Evolutionary conservation across 2,797 vertebrate species (phyloP).

Genomic region (Pseudochaenichthys georgianus): DNA sequence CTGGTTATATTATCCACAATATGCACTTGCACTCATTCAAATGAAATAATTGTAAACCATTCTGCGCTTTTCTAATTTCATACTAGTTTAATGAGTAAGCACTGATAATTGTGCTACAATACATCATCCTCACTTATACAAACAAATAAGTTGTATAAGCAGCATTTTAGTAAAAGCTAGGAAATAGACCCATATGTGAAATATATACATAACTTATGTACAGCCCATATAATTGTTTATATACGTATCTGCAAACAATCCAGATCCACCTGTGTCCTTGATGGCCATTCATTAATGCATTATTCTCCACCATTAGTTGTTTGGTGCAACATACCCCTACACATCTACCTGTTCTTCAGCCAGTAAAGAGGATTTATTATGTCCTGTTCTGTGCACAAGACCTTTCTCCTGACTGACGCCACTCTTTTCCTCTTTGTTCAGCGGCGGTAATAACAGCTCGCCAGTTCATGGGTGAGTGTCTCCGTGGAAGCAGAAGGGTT

Average conservation of each 20-base stretch:
- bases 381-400: not conserved
- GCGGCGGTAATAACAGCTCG: slow-evolving; percentile 70
- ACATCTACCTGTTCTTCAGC: not conserved
- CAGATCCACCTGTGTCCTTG: not conserved
- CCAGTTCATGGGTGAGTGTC: slow-evolving; percentile 80
- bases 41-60: not conserved
- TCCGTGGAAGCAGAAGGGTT: slow-evolving; percentile 64
- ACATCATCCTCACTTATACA: not conserved
- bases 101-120: not conserved
- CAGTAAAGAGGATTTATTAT: not conserved
- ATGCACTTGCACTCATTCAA: not conserved
- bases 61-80: not conserved
- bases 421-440: slow-evolving; percentile 72
- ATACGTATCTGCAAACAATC: not conserved
- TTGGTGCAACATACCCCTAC: not conserved
- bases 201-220: not conserved
- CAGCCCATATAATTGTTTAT: not conserved
- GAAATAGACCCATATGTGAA: not conserved
- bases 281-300: not conserved
- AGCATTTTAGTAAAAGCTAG: not conserved
- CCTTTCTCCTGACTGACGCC: slow-evolving; percentile 51
- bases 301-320: slow-evolving; percentile 1
- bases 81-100: not conserved
- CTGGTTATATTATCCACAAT: not conserved
- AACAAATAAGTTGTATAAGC: not conserved